Evolutionary conservation across 2,888 invertebrate species (phyloP).

Genomic region (Drepanosiphum platanoidis): DNA sequence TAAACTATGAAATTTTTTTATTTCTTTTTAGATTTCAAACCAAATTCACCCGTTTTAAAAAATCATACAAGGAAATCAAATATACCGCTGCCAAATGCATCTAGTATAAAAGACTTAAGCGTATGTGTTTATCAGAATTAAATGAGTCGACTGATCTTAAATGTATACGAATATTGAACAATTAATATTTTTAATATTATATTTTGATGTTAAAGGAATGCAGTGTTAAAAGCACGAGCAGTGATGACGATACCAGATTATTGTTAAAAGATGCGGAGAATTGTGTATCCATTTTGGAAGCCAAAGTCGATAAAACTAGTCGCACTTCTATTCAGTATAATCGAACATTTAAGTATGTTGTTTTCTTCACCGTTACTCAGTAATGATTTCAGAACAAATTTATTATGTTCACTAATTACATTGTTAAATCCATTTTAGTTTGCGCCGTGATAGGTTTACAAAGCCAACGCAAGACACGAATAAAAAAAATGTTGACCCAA

Average conservation of each 20-base stretch:
- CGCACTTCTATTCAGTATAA: slow-evolving; percentile 42
- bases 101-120: slow-evolving; percentile 54
- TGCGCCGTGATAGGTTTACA: slow-evolving; percentile 74
- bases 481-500: slow-evolving; percentile 42
- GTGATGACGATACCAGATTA: slow-evolving; percentile 54
- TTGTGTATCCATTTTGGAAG: slow-evolving; percentile 51
- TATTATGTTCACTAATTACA: neutral
- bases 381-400: neutral
- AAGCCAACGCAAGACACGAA: slow-evolving; percentile 64
- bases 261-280: slow-evolving; percentile 55
- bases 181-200: neutral
- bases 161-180: neutral
- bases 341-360: slow-evolving; percentile 42
- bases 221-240: slow-evolving; percentile 32
- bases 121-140: slow-evolving; percentile 27
- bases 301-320: slow-evolving; percentile 53
- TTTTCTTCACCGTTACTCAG: no score
- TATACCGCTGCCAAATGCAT: slow-evolving; percentile 51
- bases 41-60: slow-evolving; percentile 46
- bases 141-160: neutral
- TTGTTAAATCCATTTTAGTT: slow-evolving; percentile 67
- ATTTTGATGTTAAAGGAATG: slow-evolving; percentile 36
- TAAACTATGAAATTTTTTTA: neutral
- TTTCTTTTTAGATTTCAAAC: slow-evolving; percentile 34
- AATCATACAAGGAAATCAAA: slow-evolving; percentile 46